Conservation (phyloP, 2,888 invertebrate genomes). For the Oligia latruncula region DNA sequence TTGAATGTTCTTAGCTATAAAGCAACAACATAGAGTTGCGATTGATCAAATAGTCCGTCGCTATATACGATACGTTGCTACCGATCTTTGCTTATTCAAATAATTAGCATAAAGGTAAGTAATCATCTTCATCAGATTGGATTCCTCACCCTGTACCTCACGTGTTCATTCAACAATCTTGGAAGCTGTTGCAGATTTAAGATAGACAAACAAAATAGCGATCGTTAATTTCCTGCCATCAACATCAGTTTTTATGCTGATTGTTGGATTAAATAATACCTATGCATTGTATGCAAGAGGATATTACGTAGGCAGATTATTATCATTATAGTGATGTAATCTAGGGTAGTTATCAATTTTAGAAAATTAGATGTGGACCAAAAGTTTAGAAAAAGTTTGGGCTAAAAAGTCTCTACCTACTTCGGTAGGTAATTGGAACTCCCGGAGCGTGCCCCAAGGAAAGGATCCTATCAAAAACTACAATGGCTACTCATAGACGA, state of each 20-base stretch:
- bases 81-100: neutral
- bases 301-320: neutral
- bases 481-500: neutral
- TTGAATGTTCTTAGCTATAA: neutral
- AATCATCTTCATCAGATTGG: neutral
- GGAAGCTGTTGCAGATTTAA: conserved; percentile 14
- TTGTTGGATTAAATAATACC: neutral
- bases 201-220: conserved; percentile 20
- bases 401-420: neutral
- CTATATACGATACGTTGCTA: neutral
- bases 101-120: neutral
- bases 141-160: neutral
- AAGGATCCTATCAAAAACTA: neutral
- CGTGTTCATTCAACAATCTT: neutral
- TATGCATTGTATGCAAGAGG: neutral
- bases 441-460: too few species aligned
- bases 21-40: neutral
- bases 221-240: conserved; percentile 14
- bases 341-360: neutral
- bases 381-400: neutral
- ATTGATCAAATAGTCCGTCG: neutral
- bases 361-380: too few species aligned
- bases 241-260: neutral
- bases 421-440: too few species aligned
- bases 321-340: neutral